A percentile compares a stretch with the other conserved stretches of the same genome.
Evolutionary conservation across 2,113 vertebrate species (phyloP).

Genomic region (Tamias sibiricus): DNA sequence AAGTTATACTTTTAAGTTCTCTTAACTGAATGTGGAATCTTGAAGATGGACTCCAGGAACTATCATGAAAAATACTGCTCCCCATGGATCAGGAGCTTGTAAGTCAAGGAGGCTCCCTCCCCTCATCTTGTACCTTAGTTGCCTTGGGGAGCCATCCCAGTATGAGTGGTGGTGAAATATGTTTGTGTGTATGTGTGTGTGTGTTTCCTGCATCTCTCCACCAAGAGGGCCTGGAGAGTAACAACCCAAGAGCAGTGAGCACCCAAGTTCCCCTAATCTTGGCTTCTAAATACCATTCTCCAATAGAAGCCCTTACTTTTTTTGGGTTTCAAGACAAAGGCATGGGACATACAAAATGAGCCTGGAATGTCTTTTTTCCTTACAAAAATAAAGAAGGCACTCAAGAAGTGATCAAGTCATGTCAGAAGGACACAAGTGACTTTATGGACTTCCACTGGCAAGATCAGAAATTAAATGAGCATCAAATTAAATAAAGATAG

Average conservation of each 20-base stretch:
- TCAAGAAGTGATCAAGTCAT: not conserved
- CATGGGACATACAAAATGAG: not conserved
- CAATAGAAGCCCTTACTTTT: not conserved
- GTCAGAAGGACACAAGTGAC: not conserved
- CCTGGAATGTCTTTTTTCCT: not conserved
- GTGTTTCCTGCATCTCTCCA: not conserved
- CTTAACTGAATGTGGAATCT: not conserved
- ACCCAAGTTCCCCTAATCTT: not conserved
- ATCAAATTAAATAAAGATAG: not conserved
- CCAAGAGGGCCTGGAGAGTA: no score
- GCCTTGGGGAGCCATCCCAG: not conserved
- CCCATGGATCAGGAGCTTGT: rapidly evolving
- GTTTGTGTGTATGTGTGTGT: rapidly evolving
- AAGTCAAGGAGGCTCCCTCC: not conserved
- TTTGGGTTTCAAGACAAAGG: not conserved
- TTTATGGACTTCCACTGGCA: not conserved
- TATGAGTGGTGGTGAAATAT: not conserved
- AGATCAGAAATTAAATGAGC: not conserved
- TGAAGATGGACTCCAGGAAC: not conserved
- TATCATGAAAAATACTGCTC: not conserved
- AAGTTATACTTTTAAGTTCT: not conserved
- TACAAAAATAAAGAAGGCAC: not conserved
- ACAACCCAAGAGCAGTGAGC: not conserved
- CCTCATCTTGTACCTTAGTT: not conserved
- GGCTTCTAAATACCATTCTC: not conserved